A percentile compares a stretch with the other conserved stretches of the same genome.
phyloP scores from a whole-genome alignment of 2,113 vertebrate genomes.

The Cheilinus undulatus region DNA sequence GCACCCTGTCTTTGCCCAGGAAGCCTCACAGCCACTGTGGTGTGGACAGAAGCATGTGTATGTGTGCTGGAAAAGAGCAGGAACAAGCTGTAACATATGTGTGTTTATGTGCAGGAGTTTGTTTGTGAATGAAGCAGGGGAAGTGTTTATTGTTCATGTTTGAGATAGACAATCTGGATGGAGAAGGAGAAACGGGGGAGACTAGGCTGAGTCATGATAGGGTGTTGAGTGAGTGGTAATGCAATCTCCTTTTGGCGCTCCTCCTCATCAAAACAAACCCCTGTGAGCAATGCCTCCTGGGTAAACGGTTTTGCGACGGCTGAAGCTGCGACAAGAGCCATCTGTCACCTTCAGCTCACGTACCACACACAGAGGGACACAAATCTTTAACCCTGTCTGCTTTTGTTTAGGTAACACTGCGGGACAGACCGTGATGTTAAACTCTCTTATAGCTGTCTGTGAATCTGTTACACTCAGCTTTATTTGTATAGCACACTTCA shows the following conservation, averaged over 20 bases:
- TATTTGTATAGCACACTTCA: too few relatives aligned
- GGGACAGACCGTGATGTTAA: conserved; percentile 2
- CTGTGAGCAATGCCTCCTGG: conserved; percentile 80
- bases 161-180: conserved; percentile 56
- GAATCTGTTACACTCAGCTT: background rate
- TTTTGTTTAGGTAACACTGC: conserved; percentile 25
- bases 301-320: conserved; percentile 78
- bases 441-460: background rate
- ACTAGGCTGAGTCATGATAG: conserved; percentile 31
- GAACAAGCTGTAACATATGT: conserved; percentile 38
- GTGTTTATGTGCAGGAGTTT: conserved; percentile 53
- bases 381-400: conserved; percentile 30
- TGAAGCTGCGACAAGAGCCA: conserved; percentile 76
- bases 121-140: conserved; percentile 50
- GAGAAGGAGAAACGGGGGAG: conserved; percentile 7
- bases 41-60: conserved; percentile 33
- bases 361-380: conserved; percentile 70
- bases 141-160: conserved; percentile 62
- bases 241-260: conserved; percentile 81
- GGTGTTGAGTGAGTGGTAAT: conserved; percentile 76
- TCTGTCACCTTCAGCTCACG: conserved; percentile 75
- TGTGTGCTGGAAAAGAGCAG: conserved; percentile 23
- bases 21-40: conserved; percentile 48
- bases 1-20: conserved; percentile 59
- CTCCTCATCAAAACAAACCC: conserved; percentile 84